These are phyloP conservation scores for Chamaea fasciata DNA, from an alignment of 2,113 vertebrate species.

Conservation along the genomic window DNA sequence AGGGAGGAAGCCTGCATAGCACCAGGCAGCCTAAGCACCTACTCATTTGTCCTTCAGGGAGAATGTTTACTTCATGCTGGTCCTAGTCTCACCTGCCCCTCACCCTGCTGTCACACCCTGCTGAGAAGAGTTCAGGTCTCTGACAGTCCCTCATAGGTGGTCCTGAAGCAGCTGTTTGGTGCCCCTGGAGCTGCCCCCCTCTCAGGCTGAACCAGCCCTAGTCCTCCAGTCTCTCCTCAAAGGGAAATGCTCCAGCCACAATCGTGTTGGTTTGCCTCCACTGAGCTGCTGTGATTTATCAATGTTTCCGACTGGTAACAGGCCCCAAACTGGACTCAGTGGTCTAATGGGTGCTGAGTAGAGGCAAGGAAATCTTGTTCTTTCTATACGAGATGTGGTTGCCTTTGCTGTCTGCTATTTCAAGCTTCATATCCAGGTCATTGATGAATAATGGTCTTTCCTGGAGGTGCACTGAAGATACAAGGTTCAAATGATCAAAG, in stretches of 20 bases:
- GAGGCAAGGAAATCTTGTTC: neutral
- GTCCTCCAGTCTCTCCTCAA: neutral
- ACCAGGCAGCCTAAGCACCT: neutral
- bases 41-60: rapidly evolving
- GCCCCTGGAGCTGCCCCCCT: neutral
- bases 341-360: neutral
- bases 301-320: neutral
- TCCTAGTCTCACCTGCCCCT: too few species aligned
- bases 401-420: neutral
- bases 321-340: neutral
- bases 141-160: too few species aligned
- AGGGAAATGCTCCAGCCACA: rapidly evolving
- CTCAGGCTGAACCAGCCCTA: neutral
- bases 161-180: neutral
- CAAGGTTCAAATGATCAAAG: neutral
- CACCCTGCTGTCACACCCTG: rapidly evolving
- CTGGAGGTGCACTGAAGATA: neutral
- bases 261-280: rapidly evolving
- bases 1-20: neutral
- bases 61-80: neutral
- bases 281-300: neutral
- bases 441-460: neutral
- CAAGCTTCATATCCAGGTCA: neutral
- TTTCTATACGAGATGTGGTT: neutral
- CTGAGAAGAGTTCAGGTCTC: neutral